Evolutionary conservation across 2,797 vertebrate genomes (phyloP).

Genomic region (Smutsia gigantea): DNA sequence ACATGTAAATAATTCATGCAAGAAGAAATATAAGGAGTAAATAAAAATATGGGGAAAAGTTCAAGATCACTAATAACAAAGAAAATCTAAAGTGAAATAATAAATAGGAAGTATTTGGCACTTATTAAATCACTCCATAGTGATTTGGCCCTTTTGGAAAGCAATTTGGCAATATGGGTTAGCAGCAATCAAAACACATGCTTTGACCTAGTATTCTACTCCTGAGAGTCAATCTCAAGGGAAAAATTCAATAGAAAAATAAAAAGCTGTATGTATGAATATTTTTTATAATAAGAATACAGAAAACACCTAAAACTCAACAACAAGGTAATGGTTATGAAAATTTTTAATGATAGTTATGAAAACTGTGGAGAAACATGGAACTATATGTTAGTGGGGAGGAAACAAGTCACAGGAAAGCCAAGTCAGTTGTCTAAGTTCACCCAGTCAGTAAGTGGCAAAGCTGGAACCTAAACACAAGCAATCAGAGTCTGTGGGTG

Average conservation of each 20-base stretch:
- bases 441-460: neutral
- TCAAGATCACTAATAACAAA: constrained; percentile 2
- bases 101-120: neutral
- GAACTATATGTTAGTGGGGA: neutral
- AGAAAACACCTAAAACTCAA: constrained; percentile 35
- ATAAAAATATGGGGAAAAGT: neutral
- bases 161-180: neutral
- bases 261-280: neutral
- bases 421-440: neutral
- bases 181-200: neutral
- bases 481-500: neutral
- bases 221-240: neutral
- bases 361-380: constrained; percentile 25
- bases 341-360: constrained; percentile 20
- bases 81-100: constrained; percentile 1
- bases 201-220: neutral
- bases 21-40: neutral
- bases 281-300: constrained; percentile 6
- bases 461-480: neutral
- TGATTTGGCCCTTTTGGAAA: neutral
- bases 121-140: neutral
- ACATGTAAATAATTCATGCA: constrained; percentile 16
- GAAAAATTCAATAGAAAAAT: neutral
- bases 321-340: neutral
- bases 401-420: neutral